Evolutionary conservation across 2,888 invertebrate genomes (phyloP).

Genomic region (Xestobium rufovillosum): DNA sequence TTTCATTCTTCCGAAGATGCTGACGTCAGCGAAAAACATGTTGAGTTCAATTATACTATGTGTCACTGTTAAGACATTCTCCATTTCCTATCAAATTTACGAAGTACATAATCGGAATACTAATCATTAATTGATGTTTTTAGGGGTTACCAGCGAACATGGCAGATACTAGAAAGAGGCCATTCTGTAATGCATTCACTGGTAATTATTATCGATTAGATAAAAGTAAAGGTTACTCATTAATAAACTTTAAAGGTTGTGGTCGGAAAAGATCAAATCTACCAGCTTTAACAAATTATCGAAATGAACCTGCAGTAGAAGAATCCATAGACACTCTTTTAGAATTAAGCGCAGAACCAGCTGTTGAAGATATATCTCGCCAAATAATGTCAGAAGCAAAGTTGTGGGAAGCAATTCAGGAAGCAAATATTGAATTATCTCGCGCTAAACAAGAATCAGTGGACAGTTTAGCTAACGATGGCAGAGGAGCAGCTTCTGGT

Average conservation of each 20-base stretch:
- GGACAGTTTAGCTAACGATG: slow-evolving; percentile 37
- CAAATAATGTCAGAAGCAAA: slow-evolving; percentile 74
- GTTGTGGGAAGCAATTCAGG: slow-evolving; percentile 72
- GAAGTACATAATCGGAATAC: too few species aligned
- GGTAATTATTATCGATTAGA: slow-evolving; percentile 47
- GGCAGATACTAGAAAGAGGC: slow-evolving; percentile 61
- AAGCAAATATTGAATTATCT: slow-evolving; percentile 63
- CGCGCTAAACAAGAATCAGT: slow-evolving; percentile 49
- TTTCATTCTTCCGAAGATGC: too few species aligned
- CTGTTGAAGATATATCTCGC: slow-evolving; percentile 65
- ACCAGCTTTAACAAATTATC: slow-evolving; percentile 36
- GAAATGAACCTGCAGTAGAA: slow-evolving; percentile 50
- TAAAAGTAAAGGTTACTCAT: slow-evolving; percentile 3
- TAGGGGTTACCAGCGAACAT: too few species aligned
- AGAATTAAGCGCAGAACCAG: slow-evolving; percentile 61
- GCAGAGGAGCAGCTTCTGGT: slow-evolving; percentile 35
- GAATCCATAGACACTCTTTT: slow-evolving; percentile 59
- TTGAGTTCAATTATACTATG: too few species aligned
- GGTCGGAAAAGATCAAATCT: slow-evolving; percentile 59
- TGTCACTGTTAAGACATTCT: too few species aligned
- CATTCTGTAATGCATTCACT: slow-evolving; percentile 85
- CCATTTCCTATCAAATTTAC: too few species aligned
- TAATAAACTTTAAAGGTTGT: slow-evolving; percentile 51
- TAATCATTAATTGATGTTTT: too few species aligned
- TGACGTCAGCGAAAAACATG: too few species aligned